Percentiles rank a stretch among this genome's conserved stretches.
phyloP scores from a whole-genome alignment of 2,888 invertebrate genomes.

The Leptarthrus brevirostris region DNA sequence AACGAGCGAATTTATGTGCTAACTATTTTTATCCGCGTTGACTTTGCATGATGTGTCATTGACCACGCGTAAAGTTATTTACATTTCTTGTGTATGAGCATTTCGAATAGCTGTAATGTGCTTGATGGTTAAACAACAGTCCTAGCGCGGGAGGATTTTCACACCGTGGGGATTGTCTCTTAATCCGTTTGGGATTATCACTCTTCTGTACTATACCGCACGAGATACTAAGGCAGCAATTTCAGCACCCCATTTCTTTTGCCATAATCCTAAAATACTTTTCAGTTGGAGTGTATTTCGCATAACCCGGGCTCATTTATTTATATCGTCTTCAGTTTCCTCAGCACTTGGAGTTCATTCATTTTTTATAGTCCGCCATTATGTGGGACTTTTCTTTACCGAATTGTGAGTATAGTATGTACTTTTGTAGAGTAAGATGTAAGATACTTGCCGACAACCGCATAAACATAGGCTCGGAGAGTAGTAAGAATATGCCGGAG shows the following conservation, averaged over 20 bases:
- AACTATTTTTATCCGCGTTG: slow-evolving; percentile 19
- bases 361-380: slow-evolving; percentile 44
- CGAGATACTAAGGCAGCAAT: not conserved
- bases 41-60: slow-evolving; percentile 24
- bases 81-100: not conserved
- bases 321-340: slow-evolving; percentile 38
- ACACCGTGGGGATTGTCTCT: slow-evolving; percentile 17
- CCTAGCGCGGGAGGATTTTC: not conserved
- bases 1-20: not conserved
- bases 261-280: slow-evolving; percentile 47
- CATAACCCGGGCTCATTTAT: slow-evolving; percentile 43
- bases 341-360: slow-evolving; percentile 29
- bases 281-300: slow-evolving; percentile 38
- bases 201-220: not conserved
- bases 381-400: slow-evolving; percentile 5
- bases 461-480: not conserved
- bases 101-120: not conserved
- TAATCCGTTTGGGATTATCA: slow-evolving; percentile 1
- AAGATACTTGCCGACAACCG: slow-evolving; percentile 15
- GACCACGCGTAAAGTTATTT: slow-evolving; percentile 25
- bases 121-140: slow-evolving; percentile 4
- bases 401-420: not conserved
- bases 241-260: slow-evolving; percentile 33
- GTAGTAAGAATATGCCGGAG: not conserved
- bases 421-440: slow-evolving; percentile 21